Evolutionary conservation across 53 echinoderm and acorn worm genomes (phyloP).

Genomic region (Echinarachnius parma): DNA sequence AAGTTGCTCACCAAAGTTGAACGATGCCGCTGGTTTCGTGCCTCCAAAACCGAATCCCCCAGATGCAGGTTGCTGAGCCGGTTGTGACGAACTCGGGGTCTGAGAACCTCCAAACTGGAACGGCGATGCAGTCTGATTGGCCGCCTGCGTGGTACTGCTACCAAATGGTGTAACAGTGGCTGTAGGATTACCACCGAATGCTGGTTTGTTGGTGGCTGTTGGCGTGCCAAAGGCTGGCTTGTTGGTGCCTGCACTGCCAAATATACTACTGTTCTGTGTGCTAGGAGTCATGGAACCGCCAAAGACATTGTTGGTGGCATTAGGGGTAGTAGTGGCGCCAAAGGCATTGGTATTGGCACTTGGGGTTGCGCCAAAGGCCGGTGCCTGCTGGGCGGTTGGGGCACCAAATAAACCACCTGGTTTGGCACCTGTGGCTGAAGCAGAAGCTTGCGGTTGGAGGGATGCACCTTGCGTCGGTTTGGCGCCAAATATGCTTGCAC

Average conservation of each 20-base stretch:
- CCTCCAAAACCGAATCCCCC: constrained; percentile 1
- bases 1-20: constrained; percentile 31
- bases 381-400: constrained; percentile 14
- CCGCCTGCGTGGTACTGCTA: neutral
- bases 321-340: constrained; percentile 13
- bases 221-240: constrained; percentile 34
- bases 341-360: neutral
- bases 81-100: constrained; percentile 5
- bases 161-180: constrained; percentile 30
- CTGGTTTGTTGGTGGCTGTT: constrained; percentile 4
- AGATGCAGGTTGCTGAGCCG: neutral
- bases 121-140: neutral
- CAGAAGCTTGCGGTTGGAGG: neutral
- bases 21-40: neutral
- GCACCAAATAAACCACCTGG: constrained; percentile 38
- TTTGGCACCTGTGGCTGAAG: no score
- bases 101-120: constrained; percentile 26
- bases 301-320: neutral
- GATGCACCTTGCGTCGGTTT: neutral
- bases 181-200: constrained; percentile 30
- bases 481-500: constrained; percentile 18
- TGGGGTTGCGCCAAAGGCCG: constrained; percentile 1
- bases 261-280: no score
- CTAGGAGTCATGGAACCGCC: no score
- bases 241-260: neutral